Base-by-base conservation (phyloP, 2,113 vertebrate genomes). In the Mus spicilegus region DNA sequence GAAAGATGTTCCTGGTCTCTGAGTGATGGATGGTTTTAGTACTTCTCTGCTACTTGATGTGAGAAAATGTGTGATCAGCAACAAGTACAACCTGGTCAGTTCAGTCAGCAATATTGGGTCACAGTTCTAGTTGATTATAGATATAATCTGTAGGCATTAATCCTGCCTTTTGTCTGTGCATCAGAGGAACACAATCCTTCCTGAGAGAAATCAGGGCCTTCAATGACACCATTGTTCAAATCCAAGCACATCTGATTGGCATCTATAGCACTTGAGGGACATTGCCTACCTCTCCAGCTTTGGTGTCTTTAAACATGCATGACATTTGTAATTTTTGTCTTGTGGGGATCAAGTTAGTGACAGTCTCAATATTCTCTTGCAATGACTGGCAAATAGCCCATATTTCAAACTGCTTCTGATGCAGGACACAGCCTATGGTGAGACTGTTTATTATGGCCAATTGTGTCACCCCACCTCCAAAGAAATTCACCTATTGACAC, bases 351-450 rank as follows among this genome's bases (percentile, higher is more conserved):
- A 90, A 89, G 49, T 89, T 42, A 85, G 16, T 56, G 46, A 56
- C 87, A 91, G 4, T 86, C 28, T 77, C 12, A 80, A 24, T 8
- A 39, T 88, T 8, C 14, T 87, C 65, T 51, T 90, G 93, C 95
- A 96, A 90, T 95, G 14, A 77, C 26, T 93, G 20, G 30, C 14
- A 93, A 82, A 61, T 51, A 80, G 28, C 16, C 94, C 84, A 3
- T 39, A 85, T 86, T 87, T 28, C 72, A 93, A 91, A 73, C 42
- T 81, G 84, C 17, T 69, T n/a, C 49, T 80, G 7, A 20, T 54
- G 0, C 9, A 20, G 95, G 5, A 80, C 42, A 85, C 12, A 56
- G 13, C 24, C n/a, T 17, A 17, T 30, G 13, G 56, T 51, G 36
- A 30, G 9, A 84, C 2, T 42, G 6, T 3, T 56, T n/a, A 19